Evolutionary conservation across 2,888 invertebrate genomes (phyloP), one percentile per base, ranked within the genome.

Genomic region (Brachyopa scutellaris): DNA sequence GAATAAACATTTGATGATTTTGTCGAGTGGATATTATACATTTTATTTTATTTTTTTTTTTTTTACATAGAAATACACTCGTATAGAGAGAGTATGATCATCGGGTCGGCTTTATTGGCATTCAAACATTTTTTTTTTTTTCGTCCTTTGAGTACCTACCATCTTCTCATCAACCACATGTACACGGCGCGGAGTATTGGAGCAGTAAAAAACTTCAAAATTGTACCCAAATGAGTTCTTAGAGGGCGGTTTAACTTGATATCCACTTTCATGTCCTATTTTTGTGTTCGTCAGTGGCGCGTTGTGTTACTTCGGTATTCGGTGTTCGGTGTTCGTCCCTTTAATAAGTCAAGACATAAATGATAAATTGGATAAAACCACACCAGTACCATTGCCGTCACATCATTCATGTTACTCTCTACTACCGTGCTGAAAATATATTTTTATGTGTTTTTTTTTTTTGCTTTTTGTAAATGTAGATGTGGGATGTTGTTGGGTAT

Each of bases 181-280:
- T 13, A 40, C n/a, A n/a, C 8, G 15, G 15, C 1, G n/a, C 1
- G 9, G 13, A 23, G 4, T 13, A 17, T 0, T 6, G 31, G 49
- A 7, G 21, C 7, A 19, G 31, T 49, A 17, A 31, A 26, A 67
- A 55, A 67, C 31, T 62, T 74, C 21, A 40, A 69, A 80, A 80
- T 64, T 69, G 69, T 80, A 40, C 74, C 76, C 76, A 76, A 70
- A 76, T 76, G 80, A 64, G 80, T 76, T 80, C 76, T 80, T 76
- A 80, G 62, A 29, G 59, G 51, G 51, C 69, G 69, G 57, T 80
- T 80, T 64, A 76, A 64, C 36, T 76, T 76, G 62, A 76, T 80
- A 62, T 40, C 66, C 26, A 67, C 29, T 76, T 69, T 79, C 53
- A 79, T 74, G 79, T 61, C 38, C 15, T 66, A 64, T 53, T 69